Percentiles rank a stretch among this genome's conserved stretches.
Evolutionary conservation across 1,140 invertebrate genomes (phyloP).

Genomic region (Chymomyza costata): DNA sequence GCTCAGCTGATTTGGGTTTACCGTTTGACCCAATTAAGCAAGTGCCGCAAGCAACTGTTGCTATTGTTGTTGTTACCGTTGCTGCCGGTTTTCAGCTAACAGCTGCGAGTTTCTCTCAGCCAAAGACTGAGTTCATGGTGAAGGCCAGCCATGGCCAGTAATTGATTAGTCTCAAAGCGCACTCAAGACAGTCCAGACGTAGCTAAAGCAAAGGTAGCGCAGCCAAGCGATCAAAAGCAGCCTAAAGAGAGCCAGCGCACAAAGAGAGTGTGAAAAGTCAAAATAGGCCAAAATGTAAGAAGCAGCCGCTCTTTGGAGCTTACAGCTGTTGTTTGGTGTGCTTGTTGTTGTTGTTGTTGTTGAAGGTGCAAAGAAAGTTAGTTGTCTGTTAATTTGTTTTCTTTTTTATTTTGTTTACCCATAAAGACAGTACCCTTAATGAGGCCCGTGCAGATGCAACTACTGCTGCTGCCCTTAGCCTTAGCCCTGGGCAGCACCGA

Average conservation of each 20-base stretch:
- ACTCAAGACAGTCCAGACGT: constrained; percentile 25
- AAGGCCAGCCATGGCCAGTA: constrained; percentile 16
- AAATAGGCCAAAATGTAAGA: not conserved
- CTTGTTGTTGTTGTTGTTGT: constrained; percentile 8
- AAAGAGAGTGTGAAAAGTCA: too few species aligned
- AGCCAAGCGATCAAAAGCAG: too few species aligned
- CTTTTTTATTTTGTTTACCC: constrained; percentile 6
- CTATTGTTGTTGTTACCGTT: constrained; percentile 11
- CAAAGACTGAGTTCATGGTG: constrained; percentile 22
- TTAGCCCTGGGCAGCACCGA: not conserved
- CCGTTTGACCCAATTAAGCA: constrained; percentile 58
- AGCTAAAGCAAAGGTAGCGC: constrained; percentile 13
- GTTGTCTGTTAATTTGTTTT: constrained; percentile 57
- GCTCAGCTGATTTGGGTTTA: constrained; percentile 44
- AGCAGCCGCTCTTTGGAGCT: constrained; percentile 4
- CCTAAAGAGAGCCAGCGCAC: too few species aligned
- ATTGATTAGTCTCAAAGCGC: constrained; percentile 55
- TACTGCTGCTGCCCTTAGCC: constrained; percentile 18
- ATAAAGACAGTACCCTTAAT: not conserved
- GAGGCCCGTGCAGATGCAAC: not conserved
- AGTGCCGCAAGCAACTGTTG: constrained; percentile 21
- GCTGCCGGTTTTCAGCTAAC: constrained; percentile 32
- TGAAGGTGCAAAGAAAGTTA: constrained; percentile 54
- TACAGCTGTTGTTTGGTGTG: constrained; percentile 1
- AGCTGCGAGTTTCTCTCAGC: constrained; percentile 32